Evolutionary conservation across 1,140 invertebrate species (phyloP), one percentile per base, ranked within the genome.

Genomic region (Drosophila gunungcola): DNA sequence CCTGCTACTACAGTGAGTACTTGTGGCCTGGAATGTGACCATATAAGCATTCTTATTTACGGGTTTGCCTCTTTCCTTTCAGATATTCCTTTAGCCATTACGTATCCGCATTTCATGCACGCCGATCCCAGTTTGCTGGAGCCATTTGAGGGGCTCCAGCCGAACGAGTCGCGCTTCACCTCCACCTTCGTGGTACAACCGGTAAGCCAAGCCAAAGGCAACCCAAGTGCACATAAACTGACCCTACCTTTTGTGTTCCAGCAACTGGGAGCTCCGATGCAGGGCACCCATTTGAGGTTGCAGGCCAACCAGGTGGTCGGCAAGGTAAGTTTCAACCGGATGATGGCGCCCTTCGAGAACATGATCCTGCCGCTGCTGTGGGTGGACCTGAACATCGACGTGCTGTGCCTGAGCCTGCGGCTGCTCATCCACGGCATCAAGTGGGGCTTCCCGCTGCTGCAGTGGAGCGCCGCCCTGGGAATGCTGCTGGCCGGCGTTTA

Each of bases 51-150:
- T 7, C 27, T 46, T 21, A 9, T 7, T 39, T 38, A 53, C 2
- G 4, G n/a, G 9, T 4, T 41, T 1, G 52, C 3, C 10, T 12
- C 1, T 11, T 27, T 5, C 12, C 12, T 45, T 29, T 7, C 78
- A 96, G 95, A 93, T 77, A 94, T 97, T 21, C 95, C 95, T 1
- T 92, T 95, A 9, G 94, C 94, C 0, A 92, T 97, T 34, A 97
- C 97, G 1, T 94, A 95, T 78, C 97, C 97, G 0, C 97, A 98
- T 92, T 98, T 97, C 75, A 93, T 95, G 56, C 91, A 95, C 48
- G 94, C 94, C 1, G 95, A 97, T 86, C 94, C 95, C 3, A 93
- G 92, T 52, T 81, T 97, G 2, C 76, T 94, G 32, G 93, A 96
- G 5, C 92, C 93, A 0, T 93, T 98, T 1, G 95, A 95, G 3